Base-by-base conservation (phyloP, 2,797 vertebrate genomes). In the Thripadectes ignobilis region DNA sequence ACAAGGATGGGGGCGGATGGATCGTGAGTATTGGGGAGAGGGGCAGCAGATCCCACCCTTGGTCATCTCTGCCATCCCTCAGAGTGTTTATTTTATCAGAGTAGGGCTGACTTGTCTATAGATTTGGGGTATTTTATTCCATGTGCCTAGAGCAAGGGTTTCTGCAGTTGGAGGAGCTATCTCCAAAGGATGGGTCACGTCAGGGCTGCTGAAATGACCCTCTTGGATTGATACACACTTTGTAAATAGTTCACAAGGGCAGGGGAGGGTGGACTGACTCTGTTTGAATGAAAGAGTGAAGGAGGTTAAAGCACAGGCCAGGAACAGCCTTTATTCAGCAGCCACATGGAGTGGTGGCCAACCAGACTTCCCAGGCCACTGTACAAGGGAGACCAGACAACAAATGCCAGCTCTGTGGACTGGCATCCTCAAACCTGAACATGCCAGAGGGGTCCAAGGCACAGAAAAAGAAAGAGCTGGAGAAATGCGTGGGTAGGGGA, bases 1-100 rank as follows among this genome's bases (percentile, higher is more conserved):
- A 39, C 62, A 98, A 98, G 7, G 99, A 99, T 0, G 99, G 99
- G 12, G 99, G 99, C 0, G 99, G 99, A 93, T 99, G 99, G 99
- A 99, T 99, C 4, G 99, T 99, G 97, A 99, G 99, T 98, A 91
- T 11, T 21, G 27, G 38, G 57, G 45, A 20, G 32, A 30, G 41
- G 46, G 34, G 7, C 20, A 41, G 49, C 58, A 32, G 41, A 27
- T 14, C n/a, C 32, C 55, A n/a, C 1, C 65, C 67, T 36, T 79
- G 54, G 18, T 30, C 39, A 9, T 14, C 58, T 45, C 2, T 24
- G 49, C 4, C 46, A 52, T 8, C 36, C 22, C 59, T 68, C 46
- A 13, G 5, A 12, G 10, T 12, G 43, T 23, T 0, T 52, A 1
- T n/a, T 45, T 17, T 13, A 8, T 4, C 27, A 66, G 36, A 58